phyloP scores from a whole-genome alignment of 1,140 invertebrate genomes.

The Ectropis grisescens region DNA sequence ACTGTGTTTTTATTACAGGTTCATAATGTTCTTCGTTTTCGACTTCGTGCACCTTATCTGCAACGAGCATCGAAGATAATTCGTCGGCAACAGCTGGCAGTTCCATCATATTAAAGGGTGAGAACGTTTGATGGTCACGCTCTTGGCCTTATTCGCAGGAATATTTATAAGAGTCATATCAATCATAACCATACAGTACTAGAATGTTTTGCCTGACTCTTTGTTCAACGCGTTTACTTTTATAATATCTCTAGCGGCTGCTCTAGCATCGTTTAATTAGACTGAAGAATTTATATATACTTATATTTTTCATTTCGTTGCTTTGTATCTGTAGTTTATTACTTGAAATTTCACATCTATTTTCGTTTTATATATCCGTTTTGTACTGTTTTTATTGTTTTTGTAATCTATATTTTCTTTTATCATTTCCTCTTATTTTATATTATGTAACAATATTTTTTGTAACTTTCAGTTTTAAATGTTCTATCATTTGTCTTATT shows the following conservation, averaged over 20 bases:
- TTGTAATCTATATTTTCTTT: slow-evolving; percentile 1
- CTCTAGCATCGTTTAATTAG: background rate
- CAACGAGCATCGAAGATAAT: slow-evolving; percentile 24
- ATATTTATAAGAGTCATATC: slow-evolving; percentile 50
- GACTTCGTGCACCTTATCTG: no score
- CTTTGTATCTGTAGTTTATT: background rate
- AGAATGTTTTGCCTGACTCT: slow-evolving; percentile 15
- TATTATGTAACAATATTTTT: no score
- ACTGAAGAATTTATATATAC: no score
- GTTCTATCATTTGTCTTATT: no score
- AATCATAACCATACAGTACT: slow-evolving; percentile 39
- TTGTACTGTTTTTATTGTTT: slow-evolving; percentile 2
- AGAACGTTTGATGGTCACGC: slow-evolving; percentile 38
- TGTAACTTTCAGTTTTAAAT: no score
- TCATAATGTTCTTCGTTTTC: no score
- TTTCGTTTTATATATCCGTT: slow-evolving; percentile 3
- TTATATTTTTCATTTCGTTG: background rate
- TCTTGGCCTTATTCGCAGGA: slow-evolving; percentile 45
- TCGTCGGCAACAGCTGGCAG: slow-evolving; percentile 32
- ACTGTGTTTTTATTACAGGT: no score
- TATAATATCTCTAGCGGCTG: slow-evolving; percentile 10
- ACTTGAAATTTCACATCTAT: slow-evolving; percentile 2
- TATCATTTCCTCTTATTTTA: background rate
- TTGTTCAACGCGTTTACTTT: slow-evolving; percentile 18
- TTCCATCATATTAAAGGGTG: slow-evolving; percentile 27